These are phyloP conservation scores for Pollenia angustigena DNA, from an alignment of 2,888 invertebrate genomes.

Conservation along the genomic window DNA sequence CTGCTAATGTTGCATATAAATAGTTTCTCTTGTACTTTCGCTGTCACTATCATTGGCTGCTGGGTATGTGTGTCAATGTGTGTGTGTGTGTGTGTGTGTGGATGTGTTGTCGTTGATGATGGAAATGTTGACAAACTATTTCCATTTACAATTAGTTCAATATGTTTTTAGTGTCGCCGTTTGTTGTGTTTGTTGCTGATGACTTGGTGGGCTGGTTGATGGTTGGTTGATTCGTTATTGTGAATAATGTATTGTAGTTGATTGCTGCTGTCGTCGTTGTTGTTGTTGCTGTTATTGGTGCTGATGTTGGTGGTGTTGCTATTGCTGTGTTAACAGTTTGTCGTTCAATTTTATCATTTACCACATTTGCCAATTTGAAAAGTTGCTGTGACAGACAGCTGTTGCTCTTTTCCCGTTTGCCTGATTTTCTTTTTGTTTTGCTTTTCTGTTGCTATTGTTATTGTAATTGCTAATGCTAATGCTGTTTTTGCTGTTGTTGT, in stretches of 20 bases:
- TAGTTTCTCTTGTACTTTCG: not conserved
- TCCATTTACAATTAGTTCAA: slow-evolving; percentile 73
- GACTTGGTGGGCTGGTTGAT: slow-evolving; percentile 54
- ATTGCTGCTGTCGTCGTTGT: slow-evolving; percentile 18
- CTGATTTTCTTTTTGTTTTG: slow-evolving; percentile 5
- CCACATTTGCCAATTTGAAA: slow-evolving; percentile 68
- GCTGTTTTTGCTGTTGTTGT: slow-evolving; percentile 39
- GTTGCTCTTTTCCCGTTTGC: slow-evolving; percentile 51
- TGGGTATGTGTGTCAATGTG: not conserved
- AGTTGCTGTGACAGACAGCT: slow-evolving; percentile 68
- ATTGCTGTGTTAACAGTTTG: slow-evolving; percentile 66
- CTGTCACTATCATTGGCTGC: slow-evolving; percentile 8
- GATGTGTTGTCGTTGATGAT: slow-evolving; percentile 33
- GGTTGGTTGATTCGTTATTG: slow-evolving; percentile 55
- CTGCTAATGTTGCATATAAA: slow-evolving; percentile 1
- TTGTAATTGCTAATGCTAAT: slow-evolving; percentile 39
- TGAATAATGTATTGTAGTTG: slow-evolving; percentile 54
- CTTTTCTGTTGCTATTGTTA: slow-evolving; percentile 33
- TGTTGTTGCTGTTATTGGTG: not conserved
- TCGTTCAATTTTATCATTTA: slow-evolving; percentile 77
- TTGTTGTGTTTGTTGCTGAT: slow-evolving; percentile 37
- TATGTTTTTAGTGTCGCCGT: slow-evolving; percentile 50
- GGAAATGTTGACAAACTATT: slow-evolving; percentile 70
- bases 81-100: not conserved
- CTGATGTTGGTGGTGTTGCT: not conserved